These are phyloP conservation scores for Pissodes strobi DNA, from an alignment of 1,140 invertebrate genomes.

Conservation along the genomic window DNA sequence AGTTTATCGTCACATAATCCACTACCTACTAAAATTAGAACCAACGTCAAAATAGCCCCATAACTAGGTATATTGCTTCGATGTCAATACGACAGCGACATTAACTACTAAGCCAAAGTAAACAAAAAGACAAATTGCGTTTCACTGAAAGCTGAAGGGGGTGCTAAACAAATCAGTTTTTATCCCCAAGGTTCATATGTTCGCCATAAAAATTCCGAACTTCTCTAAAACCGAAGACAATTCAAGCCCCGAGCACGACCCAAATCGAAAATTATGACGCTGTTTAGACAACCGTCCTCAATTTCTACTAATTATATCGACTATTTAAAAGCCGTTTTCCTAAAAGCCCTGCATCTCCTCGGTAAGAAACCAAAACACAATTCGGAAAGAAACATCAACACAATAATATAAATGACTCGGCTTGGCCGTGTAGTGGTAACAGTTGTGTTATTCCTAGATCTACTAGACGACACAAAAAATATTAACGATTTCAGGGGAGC, in stretches of 20 bases:
- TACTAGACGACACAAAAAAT: constrained; percentile 40
- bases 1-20: too few relatives aligned
- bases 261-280: constrained; percentile 24
- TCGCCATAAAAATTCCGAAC: background rate
- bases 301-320: constrained; percentile 24
- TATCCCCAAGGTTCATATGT: background rate
- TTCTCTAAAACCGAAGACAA: constrained; percentile 16
- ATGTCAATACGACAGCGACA: too few relatives aligned
- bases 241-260: background rate
- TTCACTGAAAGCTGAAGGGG: too few relatives aligned
- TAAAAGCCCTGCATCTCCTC: constrained; percentile 25
- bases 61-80: too few relatives aligned
- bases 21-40: too few relatives aligned
- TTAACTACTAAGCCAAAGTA: too few relatives aligned
- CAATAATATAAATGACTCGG: constrained; percentile 36
- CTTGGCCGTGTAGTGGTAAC: constrained; percentile 36
- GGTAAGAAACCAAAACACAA: constrained; percentile 28
- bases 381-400: constrained; percentile 29
- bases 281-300: constrained; percentile 21
- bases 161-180: too few relatives aligned
- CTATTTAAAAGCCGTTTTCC: constrained; percentile 24
- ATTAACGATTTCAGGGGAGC: constrained; percentile 33
- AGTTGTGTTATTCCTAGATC: constrained; percentile 42
- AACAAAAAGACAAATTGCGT: too few relatives aligned
- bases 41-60: too few relatives aligned